Evolutionary conservation across 2,888 invertebrate species (phyloP), one percentile per base, ranked within the genome.

Genomic region (Orthonychiurus folsomi): DNA sequence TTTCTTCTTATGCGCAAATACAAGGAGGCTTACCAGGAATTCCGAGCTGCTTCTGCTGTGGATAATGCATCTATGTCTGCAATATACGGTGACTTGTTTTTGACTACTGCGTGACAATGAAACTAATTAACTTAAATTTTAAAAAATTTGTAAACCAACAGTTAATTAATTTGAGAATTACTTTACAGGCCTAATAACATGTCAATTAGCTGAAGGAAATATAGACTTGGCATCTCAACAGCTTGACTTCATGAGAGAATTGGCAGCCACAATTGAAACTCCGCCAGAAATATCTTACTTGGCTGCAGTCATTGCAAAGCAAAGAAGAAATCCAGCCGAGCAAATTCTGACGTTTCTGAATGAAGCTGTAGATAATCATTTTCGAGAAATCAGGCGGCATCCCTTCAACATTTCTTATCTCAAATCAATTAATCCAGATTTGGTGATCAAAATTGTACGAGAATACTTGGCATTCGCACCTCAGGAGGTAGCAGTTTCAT

Each of bases 1-100:
- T 84, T 85, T 71, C 79, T 89, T 27, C 78, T 91, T 59, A 83
- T 86, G 75, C 84, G 84, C 0, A 88, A 87, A 73, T 79, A 82
- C 20, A 86, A 85, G 74, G 93, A 94, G 69, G 90, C 93, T 0
- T 80, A 86, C 25, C 84, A 84, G 72, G 86, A 86, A 75, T 92
- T 87, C 76, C 85, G 86, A 73, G 85, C 84, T 59, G 89, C 92
- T 0, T 86, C 89, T 59, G 89, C 89, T 77, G 80, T 89, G 18
- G 89, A 94, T 74, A 89, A 89, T 71, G 86, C 88, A 48, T 89
- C 88, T 23, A 85, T 90, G 27, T 79, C 83, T 23, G 89, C 92
- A 0, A 78, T 93, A 1, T 69, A 67, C 50, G 69, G 69, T 68
- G 26, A 56, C 37, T 59, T 76, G 75, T 63, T 56, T 54, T 9